Evolutionary conservation across 2,888 invertebrate species (phyloP).

Genomic region (Thereva unica): DNA sequence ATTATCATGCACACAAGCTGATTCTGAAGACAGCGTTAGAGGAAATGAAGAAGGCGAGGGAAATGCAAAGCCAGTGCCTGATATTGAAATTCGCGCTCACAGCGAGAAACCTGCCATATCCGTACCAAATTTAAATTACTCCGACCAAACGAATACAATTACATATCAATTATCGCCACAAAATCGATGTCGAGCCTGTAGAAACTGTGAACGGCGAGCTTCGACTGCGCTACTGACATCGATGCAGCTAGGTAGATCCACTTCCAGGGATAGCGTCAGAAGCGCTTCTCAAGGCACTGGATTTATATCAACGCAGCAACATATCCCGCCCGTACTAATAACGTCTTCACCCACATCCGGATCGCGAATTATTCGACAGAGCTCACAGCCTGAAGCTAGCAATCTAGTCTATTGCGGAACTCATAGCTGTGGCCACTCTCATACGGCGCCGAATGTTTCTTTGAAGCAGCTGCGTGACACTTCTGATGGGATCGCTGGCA

Average conservation of each 20-base stretch:
- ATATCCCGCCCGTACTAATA: conserved; percentile 71
- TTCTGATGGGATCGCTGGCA: conserved; percentile 88
- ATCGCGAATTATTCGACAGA: conserved; percentile 79
- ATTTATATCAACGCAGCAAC: conserved; percentile 58
- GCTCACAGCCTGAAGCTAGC: conserved; percentile 59
- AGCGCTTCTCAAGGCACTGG: conserved; percentile 67
- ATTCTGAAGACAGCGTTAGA: conserved; percentile 77
- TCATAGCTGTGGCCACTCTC: conserved; percentile 68
- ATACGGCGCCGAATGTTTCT: conserved; percentile 78
- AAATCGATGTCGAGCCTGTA: conserved; percentile 64
- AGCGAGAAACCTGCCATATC: conserved; percentile 62
- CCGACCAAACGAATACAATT: too few species aligned
- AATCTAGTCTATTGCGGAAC: conserved; percentile 62
- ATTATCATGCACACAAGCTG: conserved; percentile 72
- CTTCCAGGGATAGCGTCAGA: conserved; percentile 80
- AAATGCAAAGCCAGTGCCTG: neutral
- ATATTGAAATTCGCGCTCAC: conserved; percentile 60
- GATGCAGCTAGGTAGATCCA: conserved; percentile 78
- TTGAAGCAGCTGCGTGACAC: conserved; percentile 82
- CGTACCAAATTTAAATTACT: conserved; percentile 57
- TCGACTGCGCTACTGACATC: conserved; percentile 79
- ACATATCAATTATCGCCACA: conserved; percentile 70
- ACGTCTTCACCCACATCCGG: conserved; percentile 68
- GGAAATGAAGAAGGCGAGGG: conserved; percentile 66
- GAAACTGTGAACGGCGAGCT: conserved; percentile 77